Base-by-base conservation (phyloP, 2,797 vertebrate genomes). In the Eulemur coronatus region DNA sequence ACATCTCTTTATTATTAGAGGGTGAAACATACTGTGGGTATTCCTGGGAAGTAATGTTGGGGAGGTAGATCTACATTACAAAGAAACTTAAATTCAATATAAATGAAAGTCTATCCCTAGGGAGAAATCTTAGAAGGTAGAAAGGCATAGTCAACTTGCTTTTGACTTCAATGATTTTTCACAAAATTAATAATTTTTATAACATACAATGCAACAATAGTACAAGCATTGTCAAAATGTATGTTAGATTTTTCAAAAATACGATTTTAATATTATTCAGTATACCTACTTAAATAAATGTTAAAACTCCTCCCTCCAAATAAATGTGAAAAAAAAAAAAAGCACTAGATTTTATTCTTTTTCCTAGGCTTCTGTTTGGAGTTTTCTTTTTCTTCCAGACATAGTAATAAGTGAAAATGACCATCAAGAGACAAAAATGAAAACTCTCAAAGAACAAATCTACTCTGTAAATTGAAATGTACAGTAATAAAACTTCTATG, bases 351-450 rank as follows among this genome's bases (percentile, higher is more conserved):
- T 82, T 22, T 63, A 22, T 75, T 55, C 24, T 43, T 92, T 72
- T 81, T 48, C 24, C 20, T 76, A 73, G 24, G 15, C 1, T 72
- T 94, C 46, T 67, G 26, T 63, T 89, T 89, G 59, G 8, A 52
- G 26, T 63, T 94, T 86, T 81, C 41, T 88, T 92, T 86, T 84
- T 59, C n/a, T 17, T 70, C 14, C 30, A 73, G 48, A 96, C 69
- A 84, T 14, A 96, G 46, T 82, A 85, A 79, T 88, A 96, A 82
- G 33, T 96, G 89, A 93, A 96, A 97, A 93, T 95, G 65, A n/a
- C 46, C 61, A 79, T 63, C 50, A 80, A 87, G 94, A 97, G 46
- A 93, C 18, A 86, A 72, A 97, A 94, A 14, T 80, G 57, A 96
- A 96, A 6, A 22, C 26, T 95, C 94, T 96, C 79, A 93, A 89